phyloP scores from a whole-genome alignment of 2,888 invertebrate genomes.

The Cyaniris semiargus region DNA sequence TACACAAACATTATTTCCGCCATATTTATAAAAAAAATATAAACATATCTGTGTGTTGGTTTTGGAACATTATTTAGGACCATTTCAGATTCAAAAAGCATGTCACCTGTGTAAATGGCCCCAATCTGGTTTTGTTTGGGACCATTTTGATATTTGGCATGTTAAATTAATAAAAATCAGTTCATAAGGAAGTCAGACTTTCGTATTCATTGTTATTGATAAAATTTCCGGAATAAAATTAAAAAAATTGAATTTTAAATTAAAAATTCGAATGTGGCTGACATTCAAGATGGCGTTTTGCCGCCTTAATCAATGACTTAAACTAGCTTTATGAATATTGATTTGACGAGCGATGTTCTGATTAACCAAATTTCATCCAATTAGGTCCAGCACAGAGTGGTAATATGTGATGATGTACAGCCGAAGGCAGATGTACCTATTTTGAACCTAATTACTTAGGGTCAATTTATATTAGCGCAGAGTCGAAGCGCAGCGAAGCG shows the following conservation, averaged over 20 bases:
- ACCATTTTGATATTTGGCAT: no score
- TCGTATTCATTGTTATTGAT: background rate
- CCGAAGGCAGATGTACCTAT: no score
- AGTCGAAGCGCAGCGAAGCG: no score
- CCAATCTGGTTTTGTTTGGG: no score
- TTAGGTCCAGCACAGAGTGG: conserved; percentile 16
- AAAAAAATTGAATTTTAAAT: background rate
- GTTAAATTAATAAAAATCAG: no score
- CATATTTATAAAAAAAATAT: background rate
- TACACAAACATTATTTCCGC: background rate
- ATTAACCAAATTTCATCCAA: conserved; percentile 33
- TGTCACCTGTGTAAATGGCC: no score
- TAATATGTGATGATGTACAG: no score
- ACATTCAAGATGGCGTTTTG: conserved; percentile 7
- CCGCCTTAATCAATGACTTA: conserved; percentile 14
- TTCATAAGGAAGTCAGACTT: background rate
- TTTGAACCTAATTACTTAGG: no score
- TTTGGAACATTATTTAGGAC: no score
- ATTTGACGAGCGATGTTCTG: conserved; percentile 23
- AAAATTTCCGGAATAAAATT: background rate
- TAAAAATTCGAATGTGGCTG: background rate
- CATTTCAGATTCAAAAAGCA: no score
- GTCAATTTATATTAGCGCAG: no score
- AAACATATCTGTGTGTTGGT: no score
- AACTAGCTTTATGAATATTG: conserved; percentile 27